phyloP scores from a whole-genome alignment of 2,113 vertebrate genomes.

The Hydrochoerus hydrochaeris region DNA sequence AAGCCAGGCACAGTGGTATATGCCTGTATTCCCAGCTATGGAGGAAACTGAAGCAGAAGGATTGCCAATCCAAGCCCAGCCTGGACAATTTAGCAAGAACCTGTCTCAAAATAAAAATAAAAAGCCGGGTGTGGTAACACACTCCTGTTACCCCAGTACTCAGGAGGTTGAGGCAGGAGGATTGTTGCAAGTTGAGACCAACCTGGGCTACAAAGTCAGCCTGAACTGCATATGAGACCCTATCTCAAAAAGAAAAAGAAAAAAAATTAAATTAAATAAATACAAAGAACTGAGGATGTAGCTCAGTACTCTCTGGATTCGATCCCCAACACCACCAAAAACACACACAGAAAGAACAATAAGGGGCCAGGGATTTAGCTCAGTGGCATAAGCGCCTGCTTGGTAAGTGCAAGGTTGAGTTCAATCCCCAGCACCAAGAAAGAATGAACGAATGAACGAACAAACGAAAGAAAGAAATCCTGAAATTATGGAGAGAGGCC shows the following conservation, averaged over 20 bases:
- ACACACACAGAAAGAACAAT: background rate
- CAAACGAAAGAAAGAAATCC: background rate
- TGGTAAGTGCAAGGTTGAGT: too few relatives aligned
- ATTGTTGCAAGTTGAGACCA: too few relatives aligned
- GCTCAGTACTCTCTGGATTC: background rate
- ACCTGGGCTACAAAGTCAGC: too few relatives aligned
- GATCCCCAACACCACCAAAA: background rate
- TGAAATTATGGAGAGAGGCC: background rate
- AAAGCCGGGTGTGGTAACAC: too few relatives aligned
- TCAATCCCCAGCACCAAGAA: background rate
- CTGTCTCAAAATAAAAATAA: background rate
- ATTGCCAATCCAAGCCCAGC: background rate
- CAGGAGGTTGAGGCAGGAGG: too few relatives aligned
- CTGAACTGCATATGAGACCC: too few relatives aligned
- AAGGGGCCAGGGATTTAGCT: too few relatives aligned
- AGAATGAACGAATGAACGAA: background rate
- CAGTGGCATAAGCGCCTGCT: too few relatives aligned
- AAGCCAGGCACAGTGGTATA: background rate
- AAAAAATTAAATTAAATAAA: too few relatives aligned
- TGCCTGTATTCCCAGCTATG: background rate
- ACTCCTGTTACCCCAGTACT: too few relatives aligned
- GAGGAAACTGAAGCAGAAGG: background rate
- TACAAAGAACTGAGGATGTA: background rate
- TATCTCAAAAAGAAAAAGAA: too few relatives aligned
- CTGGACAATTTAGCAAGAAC: background rate